phyloP scores from a whole-genome alignment of 2,888 invertebrate genomes.

The Neoascia interrupta region DNA sequence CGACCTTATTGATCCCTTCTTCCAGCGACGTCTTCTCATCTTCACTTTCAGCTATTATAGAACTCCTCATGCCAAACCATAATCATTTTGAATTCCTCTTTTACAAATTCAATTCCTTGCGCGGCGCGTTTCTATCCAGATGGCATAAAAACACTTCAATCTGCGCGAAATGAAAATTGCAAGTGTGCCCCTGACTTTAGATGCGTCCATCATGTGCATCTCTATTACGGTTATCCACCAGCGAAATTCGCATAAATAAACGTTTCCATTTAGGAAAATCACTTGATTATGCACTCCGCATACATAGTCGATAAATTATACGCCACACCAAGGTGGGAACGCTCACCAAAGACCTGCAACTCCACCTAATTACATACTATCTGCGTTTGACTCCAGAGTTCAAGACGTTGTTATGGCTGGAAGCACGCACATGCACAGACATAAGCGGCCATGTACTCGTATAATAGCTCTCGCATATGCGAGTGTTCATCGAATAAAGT shows the following conservation, averaged over 20 bases:
- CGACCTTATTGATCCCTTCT: no score
- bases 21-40: no score
- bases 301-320: constrained; percentile 62
- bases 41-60: no score
- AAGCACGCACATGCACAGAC: constrained; percentile 42
- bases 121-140: no score
- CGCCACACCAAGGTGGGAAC: constrained; percentile 56
- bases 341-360: constrained; percentile 30
- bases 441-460: no score
- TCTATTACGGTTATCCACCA: constrained; percentile 46
- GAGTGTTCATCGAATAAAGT: constrained; percentile 64
- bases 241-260: constrained; percentile 59
- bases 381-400: constrained; percentile 63
- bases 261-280: constrained; percentile 72
- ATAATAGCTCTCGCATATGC: constrained; percentile 53
- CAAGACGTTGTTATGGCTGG: constrained; percentile 28
- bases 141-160: no score
- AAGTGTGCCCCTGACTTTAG: no score
- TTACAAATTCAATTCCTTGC: no score
- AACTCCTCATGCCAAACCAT: no score
- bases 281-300: constrained; percentile 73
- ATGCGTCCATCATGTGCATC: constrained; percentile 48
- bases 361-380: constrained; percentile 65
- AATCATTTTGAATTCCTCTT: no score
- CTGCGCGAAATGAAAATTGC: no score